Evolutionary conservation across 2,888 invertebrate genomes (phyloP), one percentile per base, ranked within the genome.

Genomic region (Alviniconcha strummeri): DNA sequence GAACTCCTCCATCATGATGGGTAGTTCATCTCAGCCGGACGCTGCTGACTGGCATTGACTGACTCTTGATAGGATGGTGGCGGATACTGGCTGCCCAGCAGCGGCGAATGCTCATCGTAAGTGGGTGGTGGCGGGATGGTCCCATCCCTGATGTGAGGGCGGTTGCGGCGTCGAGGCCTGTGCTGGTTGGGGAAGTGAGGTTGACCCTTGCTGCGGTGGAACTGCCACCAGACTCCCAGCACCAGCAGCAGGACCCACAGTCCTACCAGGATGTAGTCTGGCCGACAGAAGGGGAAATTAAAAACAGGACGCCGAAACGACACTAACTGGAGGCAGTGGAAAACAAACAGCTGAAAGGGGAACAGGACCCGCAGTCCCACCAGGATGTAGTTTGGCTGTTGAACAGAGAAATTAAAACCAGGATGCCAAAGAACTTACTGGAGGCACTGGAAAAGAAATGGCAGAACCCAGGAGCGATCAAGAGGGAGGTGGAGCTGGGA

Each of bases 221-320:
- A 93, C 91, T 96, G 96, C 88, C 95, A 94, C 64, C 93, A 90
- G 87, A 95, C 94, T 0, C 96, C 96, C 13, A 94, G 90, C 1
- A 94, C 82, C 0, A 95, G 94, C 75, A 96, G 89, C 5, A 94
- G 86, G 0, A 94, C 84, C 96, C 96, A 96, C 0, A 95, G 84
- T 0, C 95, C 83, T 1, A 94, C 94, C 82, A 96, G 93, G 5
- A 94, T 86, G 36, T 95, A 92, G 92, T 96, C 96, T 96, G 94
- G 94, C 90, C 89, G 87, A 88, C 8, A 64, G 9, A 69, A 4
- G 8, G 71, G 8, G n/a, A n/a, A 17, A n/a, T 8, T 71, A 71
- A 8, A 64, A 15, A 13, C 9, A 64, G 9, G 64, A 9, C 64
- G 71, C 17, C n/a, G 15, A 17, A 15, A 71, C 1, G 15, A 2